Base-by-base conservation (phyloP, 2,888 invertebrate genomes). In the Alitta virens region DNA sequence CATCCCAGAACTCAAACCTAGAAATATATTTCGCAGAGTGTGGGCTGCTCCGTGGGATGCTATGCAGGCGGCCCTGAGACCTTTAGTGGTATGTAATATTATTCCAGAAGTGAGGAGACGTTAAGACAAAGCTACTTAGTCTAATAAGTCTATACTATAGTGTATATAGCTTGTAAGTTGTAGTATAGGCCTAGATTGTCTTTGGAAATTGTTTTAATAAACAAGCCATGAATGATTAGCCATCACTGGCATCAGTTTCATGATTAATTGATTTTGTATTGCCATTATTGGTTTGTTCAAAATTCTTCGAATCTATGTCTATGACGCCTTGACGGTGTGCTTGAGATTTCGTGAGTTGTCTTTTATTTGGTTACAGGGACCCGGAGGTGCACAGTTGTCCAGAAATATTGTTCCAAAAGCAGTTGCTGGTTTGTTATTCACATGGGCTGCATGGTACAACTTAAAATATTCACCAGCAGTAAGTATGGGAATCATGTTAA, bases 1-100 rank as follows among this genome's bases (percentile, higher is more conserved):
- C 42, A 68, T 79, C 18, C 72, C 74, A 7, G 75, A 75, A 56
- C 53, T 75, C 1, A 59, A 68, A 9, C 78, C 78, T 9, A 73
- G 63, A 60, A 77, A 77, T 60, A 64, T 68, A 21, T 69, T 77
- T 60, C 70, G 74, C 56, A 69, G 76, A 59, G 51, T 71, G n/a
- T 69, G 69, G 42, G 71, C 68, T 18, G 63, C 62, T 7, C 78
- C 76, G 3, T 71, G 71, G 69, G 71, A 78, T 60, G n/a, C 54
- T 12, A 26, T 72, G 3, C 67, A 63, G 33, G 56, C 50, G 7
- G 56, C 51, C 7, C 18, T 74, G 27, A 58, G 43, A 16, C 68
- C 71, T 40, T 51, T 70, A 3, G 24, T 72, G 40, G 72, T 73
- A 54, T 63, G 67, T 63, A 40, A 50, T 1, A 2, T 24, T 16